These are phyloP conservation scores for Coenonympha arcania DNA, from an alignment of 2,888 invertebrate genomes.

Conservation along the genomic window DNA sequence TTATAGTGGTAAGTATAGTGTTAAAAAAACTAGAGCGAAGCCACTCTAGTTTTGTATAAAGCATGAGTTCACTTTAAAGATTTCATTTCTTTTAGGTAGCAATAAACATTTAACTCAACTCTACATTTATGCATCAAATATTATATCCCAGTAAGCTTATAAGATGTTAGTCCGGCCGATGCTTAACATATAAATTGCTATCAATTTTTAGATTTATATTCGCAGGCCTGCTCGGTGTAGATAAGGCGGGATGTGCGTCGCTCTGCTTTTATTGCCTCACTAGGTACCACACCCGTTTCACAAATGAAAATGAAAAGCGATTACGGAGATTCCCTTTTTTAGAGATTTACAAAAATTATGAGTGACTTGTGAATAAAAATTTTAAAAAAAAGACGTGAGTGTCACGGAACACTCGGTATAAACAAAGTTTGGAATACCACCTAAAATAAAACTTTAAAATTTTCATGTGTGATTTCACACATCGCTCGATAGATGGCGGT, in stretches of 20 bases:
- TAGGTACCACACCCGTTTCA: constrained; percentile 43
- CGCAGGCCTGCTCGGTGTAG: constrained; percentile 50
- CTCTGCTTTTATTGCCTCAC: constrained; percentile 50
- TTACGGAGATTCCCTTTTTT: constrained; percentile 20
- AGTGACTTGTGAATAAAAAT: constrained; percentile 35
- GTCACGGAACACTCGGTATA: too few species aligned
- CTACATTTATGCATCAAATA: constrained; percentile 15
- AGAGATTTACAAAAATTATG: constrained; percentile 22
- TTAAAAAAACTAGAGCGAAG: too few species aligned
- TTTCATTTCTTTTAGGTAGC: too few species aligned
- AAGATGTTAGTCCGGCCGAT: constrained; percentile 59
- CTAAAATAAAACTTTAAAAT: too few species aligned
- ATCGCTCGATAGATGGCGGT: too few species aligned
- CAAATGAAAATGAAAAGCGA: constrained; percentile 39
- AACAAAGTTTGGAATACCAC: too few species aligned
- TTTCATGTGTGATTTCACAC: too few species aligned
- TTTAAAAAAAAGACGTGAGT: constrained; percentile 21
- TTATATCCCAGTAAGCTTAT: constrained; percentile 22
- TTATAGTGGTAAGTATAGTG: too few species aligned
- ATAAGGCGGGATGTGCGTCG: constrained; percentile 47
- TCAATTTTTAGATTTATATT: constrained; percentile 66
- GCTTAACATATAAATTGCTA: constrained; percentile 70
- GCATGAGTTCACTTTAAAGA: too few species aligned
- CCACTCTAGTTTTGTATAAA: too few species aligned
- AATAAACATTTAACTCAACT: background rate